Percentiles rank a stretch among this genome's conserved stretches.
Conservation (phyloP, 92 coral and sea anemone species). For the Umimayanthus chanpuru region DNA sequence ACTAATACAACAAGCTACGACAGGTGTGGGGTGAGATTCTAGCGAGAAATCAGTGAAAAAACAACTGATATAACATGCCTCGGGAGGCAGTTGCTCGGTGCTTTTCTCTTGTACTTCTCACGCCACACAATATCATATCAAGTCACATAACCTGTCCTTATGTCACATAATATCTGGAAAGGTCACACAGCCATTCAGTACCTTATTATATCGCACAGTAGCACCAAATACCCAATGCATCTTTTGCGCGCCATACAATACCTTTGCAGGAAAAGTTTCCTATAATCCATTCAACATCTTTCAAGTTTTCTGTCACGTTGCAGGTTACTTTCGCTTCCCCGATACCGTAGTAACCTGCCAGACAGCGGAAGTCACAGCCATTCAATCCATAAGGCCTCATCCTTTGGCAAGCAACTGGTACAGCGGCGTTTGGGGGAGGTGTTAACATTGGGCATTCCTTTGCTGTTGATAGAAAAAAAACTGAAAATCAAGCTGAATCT, state of each 20-base stretch:
- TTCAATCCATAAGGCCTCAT: slow-evolving; percentile 48
- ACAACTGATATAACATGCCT: no score
- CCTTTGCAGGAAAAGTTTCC: slow-evolving; percentile 61
- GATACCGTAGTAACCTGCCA: slow-evolving; percentile 26
- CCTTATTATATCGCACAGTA: neutral
- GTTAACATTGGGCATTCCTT: slow-evolving; percentile 36
- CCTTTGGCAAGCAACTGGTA: slow-evolving; percentile 37
- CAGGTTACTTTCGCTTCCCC: slow-evolving; percentile 54
- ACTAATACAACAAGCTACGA: no score
- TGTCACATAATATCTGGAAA: neutral
- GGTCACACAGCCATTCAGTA: neutral
- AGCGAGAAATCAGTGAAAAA: no score
- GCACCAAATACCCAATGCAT: neutral
- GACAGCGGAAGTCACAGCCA: slow-evolving; percentile 53
- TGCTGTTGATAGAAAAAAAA: slow-evolving; percentile 27
- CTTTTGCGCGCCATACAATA: neutral
- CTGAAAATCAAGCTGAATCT: neutral
- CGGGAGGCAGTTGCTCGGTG: no score
- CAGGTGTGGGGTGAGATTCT: no score
- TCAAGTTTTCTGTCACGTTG: slow-evolving; percentile 26
- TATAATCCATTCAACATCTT: slow-evolving; percentile 49
- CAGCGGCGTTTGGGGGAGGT: neutral
- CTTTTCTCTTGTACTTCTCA: no score
- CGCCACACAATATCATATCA: no score
- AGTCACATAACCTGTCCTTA: neutral